These are phyloP conservation scores for Macrotus californicus DNA, from an alignment of 2,113 vertebrate species.

Conservation along the genomic window DNA sequence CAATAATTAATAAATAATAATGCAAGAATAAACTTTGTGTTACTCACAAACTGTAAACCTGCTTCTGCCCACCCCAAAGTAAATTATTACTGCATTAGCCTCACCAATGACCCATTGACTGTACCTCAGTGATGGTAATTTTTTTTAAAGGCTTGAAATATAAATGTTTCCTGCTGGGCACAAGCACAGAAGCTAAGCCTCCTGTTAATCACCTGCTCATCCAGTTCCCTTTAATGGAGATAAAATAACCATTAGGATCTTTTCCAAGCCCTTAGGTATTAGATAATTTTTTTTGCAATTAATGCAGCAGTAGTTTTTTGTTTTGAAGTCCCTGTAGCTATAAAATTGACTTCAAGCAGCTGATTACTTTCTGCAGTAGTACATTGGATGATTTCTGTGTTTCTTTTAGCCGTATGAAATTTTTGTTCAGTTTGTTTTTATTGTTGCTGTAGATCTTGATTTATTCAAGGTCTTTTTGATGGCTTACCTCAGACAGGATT, in stretches of 20 bases:
- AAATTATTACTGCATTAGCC: background rate
- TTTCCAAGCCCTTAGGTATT: background rate
- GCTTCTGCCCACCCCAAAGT: background rate
- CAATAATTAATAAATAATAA: background rate
- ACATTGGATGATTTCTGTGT: background rate
- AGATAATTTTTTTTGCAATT: background rate
- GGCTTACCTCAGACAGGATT: background rate
- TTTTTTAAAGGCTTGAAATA: slow-evolving; percentile 5
- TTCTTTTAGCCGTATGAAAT: background rate
- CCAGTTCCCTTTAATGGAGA: slow-evolving; percentile 18
- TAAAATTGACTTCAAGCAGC: background rate
- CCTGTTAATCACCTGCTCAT: background rate
- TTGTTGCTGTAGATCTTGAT: background rate
- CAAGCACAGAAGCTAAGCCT: background rate
- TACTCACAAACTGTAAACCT: background rate
- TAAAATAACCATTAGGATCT: slow-evolving; percentile 29
- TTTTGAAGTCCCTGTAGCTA: background rate
- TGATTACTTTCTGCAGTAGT: background rate
- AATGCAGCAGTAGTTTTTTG: background rate
- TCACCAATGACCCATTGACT: background rate
- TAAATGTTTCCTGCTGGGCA: background rate
- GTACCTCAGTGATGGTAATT: background rate
- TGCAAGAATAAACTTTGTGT: background rate
- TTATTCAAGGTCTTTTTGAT: background rate
- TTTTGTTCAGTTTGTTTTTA: background rate